Evolutionary conservation across 2,113 vertebrate species (phyloP), one percentile per base, ranked within the genome.

Genomic region (Tylochromis polylepis): DNA sequence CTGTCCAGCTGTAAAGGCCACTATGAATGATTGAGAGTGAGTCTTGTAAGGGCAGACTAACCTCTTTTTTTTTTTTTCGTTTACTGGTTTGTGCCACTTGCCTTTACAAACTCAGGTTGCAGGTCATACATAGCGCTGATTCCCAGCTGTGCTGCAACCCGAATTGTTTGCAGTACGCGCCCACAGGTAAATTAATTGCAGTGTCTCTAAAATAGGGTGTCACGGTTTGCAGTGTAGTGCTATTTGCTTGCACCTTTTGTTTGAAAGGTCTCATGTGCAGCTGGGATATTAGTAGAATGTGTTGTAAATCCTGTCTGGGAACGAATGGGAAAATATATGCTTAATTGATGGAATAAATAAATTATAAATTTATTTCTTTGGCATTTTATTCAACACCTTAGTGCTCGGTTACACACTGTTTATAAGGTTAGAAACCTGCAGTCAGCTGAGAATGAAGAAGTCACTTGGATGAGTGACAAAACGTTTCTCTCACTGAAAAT

Each of bases 231-330:
- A n/a, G n/a, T n/a, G n/a, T n/a, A n/a, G 16, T 59, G 27, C 57
- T 59, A 59, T 31, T 59, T 59, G 1, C 57, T 59, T 59, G 27
- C 2, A 59, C 27, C 14, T 59, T 31, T 59, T 14, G 27, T 6
- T 59, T 59, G 57, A 59, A 18, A 59, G 27, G 57, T 59, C 27
- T 31, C 15, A 0, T 59, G 8, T 10, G 57, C 31, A 59, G 57
- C 57, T 59, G 15, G 57, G 57, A 18, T 8, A 59, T 18, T 59
- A 0, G 57, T 59, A 0, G 16, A 31, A 31, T 59, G 18, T 59
- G 57, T 31, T 59, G 27, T 59, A 59, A 59, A 59, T 59, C 0
- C 27, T 18, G 8, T 10, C 8, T 10, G 8, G 36, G 36, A 38
- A 38, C 10, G 9, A 38, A 38, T 8, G 8, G 24, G 16, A 16